Evolutionary conservation across 2,888 invertebrate species (phyloP).

Genomic region (Netelia fuscicornis): DNA sequence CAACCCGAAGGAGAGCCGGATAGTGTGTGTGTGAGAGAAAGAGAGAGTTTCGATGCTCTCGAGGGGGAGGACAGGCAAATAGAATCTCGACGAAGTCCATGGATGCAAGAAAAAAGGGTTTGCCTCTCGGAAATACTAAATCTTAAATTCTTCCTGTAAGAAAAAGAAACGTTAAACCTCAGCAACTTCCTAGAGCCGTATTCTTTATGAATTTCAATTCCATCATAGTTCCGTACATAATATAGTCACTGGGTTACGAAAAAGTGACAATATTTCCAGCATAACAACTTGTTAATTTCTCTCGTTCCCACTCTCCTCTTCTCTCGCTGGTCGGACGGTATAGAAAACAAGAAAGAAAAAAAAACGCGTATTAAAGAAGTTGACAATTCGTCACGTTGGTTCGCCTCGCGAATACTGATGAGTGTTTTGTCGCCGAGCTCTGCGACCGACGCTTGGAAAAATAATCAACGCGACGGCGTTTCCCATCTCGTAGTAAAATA

Average conservation of each 20-base stretch:
- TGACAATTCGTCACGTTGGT: background rate
- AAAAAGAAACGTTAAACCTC: conserved; percentile 2
- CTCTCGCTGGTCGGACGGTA: background rate
- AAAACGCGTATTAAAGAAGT: background rate
- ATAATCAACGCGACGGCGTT: conserved; percentile 8
- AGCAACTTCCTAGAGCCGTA: conserved; percentile 9
- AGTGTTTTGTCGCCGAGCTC: conserved; percentile 11
- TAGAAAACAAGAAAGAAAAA: background rate
- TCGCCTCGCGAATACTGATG: conserved; percentile 32
- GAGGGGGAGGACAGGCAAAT: conserved; percentile 13
- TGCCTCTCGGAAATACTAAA: conserved; percentile 28
- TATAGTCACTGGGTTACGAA: conserved; percentile 50
- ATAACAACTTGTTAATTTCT: background rate
- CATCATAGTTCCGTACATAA: conserved; percentile 43
- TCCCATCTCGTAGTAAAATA: conserved; percentile 39
- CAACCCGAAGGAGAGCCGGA: conserved; percentile 32
- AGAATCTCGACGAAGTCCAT: conserved; percentile 32
- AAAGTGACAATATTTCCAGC: conserved; percentile 23
- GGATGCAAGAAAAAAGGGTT: conserved; percentile 31
- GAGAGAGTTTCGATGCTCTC: conserved; percentile 26
- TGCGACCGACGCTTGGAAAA: conserved; percentile 13
- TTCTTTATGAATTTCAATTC: conserved; percentile 35
- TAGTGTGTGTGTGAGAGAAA: background rate
- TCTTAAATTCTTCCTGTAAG: conserved; percentile 42
- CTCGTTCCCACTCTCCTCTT: background rate